phyloP scores from a whole-genome alignment of 2,113 vertebrate genomes.

The Lynx canadensis region DNA sequence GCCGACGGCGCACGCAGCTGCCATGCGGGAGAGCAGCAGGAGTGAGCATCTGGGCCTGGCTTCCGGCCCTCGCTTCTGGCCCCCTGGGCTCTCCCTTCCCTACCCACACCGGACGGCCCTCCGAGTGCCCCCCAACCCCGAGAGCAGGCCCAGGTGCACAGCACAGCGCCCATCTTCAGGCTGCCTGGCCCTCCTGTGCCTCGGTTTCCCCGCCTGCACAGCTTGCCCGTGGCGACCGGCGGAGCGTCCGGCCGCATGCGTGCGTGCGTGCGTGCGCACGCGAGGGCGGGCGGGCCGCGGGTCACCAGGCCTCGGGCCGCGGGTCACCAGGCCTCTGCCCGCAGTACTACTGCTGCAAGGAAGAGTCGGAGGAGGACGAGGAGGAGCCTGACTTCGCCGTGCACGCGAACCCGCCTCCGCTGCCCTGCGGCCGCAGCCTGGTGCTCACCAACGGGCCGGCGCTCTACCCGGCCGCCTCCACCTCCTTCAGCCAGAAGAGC shows the following conservation, averaged over 20 bases:
- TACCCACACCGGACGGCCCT: fast-evolving
- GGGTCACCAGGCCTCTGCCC: background rate
- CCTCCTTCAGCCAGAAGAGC: slow-evolving; percentile 89
- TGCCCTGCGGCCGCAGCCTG: slow-evolving; percentile 94
- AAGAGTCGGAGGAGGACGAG: slow-evolving; percentile 96
- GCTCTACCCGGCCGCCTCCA: slow-evolving; percentile 89
- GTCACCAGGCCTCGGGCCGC: background rate
- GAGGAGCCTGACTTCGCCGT: slow-evolving; percentile 98
- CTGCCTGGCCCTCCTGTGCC: background rate
- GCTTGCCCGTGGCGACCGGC: fast-evolving
- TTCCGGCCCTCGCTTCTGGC: fast-evolving
- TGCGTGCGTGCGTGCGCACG: fast-evolving
- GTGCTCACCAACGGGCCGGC: slow-evolving; percentile 94
- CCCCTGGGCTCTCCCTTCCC: background rate
- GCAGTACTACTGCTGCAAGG: slow-evolving; percentile 98
- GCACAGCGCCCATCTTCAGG: fast-evolving
- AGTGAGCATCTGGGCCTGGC: fast-evolving
- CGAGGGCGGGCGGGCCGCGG: fast-evolving
- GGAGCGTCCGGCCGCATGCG: fast-evolving
- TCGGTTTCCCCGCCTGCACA: background rate
- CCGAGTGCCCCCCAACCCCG: fast-evolving
- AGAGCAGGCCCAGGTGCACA: too few relatives aligned
- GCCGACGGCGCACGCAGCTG: fast-evolving
- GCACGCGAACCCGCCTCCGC: slow-evolving; percentile 93
- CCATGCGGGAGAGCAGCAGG: background rate